Conservation (phyloP, 2,113 vertebrate species). For the Lanius ludovicianus region DNA sequence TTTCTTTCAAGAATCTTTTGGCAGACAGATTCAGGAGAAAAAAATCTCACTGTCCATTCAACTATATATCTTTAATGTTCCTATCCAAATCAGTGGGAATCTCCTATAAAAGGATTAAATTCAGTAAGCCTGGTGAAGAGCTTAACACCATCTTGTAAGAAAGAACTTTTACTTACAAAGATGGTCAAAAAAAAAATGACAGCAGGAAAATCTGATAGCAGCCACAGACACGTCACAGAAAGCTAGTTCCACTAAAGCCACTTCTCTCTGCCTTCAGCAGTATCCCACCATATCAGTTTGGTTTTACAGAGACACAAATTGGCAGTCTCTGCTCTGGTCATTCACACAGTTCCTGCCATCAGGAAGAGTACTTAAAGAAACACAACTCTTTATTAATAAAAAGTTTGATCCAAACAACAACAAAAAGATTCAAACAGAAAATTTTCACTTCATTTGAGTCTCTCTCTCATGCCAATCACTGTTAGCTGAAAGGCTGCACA, state of each 20-base stretch:
- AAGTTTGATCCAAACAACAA: neutral
- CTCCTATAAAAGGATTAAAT: neutral
- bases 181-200: neutral
- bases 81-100: neutral
- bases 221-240: neutral
- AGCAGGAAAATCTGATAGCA: neutral
- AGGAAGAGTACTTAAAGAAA: neutral
- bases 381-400: neutral
- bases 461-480: neutral
- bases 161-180: neutral
- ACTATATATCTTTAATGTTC: neutral
- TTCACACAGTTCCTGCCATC: neutral
- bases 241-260: neutral
- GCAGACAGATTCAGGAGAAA: neutral
- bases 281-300: neutral
- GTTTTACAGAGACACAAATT: neutral
- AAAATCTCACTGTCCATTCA: neutral
- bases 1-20: neutral
- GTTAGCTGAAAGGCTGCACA: neutral
- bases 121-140: neutral
- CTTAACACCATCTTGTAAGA: neutral
- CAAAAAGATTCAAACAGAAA: neutral
- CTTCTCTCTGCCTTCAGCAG: neutral
- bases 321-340: neutral
- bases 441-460: neutral